Evolutionary conservation across 2,888 invertebrate species (phyloP).

Genomic region (Dicranocentrus wangi): DNA sequence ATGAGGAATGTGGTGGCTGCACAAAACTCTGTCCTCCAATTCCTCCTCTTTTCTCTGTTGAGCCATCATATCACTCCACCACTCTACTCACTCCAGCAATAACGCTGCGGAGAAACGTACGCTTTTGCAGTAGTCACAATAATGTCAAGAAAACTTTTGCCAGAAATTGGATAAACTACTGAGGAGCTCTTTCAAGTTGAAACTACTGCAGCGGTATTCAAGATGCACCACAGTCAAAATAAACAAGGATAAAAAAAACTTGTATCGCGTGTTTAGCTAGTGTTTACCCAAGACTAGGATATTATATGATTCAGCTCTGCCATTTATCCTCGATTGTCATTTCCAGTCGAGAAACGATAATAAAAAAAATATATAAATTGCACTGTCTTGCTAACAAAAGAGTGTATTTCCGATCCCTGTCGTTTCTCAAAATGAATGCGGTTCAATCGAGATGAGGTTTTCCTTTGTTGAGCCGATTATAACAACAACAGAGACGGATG

Average conservation of each 20-base stretch:
- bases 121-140: background rate
- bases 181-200: background rate
- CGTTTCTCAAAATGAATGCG: slow-evolving; percentile 3
- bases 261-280: no score
- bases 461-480: no score
- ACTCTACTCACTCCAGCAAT: no score
- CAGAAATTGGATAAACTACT: background rate
- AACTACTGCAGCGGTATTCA: background rate
- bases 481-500: no score
- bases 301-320: no score
- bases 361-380: background rate
- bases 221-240: background rate
- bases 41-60: no score
- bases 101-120: no score
- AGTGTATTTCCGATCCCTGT: background rate
- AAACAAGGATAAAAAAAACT: background rate
- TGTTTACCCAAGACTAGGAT: no score
- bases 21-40: no score
- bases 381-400: background rate
- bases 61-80: no score
- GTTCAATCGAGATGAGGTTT: no score
- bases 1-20: background rate
- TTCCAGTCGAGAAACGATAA: slow-evolving; percentile 34
- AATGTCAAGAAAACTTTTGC: background rate
- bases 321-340: slow-evolving; percentile 37